Evolutionary conservation across 2,888 invertebrate genomes (phyloP).

Genomic region (Dichetophora obliterata): DNA sequence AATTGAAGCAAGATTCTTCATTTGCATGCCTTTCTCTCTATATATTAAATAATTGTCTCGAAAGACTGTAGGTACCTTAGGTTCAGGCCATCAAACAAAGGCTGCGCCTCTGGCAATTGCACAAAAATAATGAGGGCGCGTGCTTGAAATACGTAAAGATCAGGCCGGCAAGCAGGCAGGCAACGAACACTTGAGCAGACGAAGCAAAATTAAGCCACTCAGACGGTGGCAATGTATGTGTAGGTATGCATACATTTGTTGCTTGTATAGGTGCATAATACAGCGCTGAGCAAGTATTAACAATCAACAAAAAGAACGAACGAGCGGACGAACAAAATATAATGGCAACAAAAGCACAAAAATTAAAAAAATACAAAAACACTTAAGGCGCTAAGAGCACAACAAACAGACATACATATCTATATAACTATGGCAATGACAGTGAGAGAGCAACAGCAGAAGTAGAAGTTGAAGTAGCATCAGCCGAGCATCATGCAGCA

Average conservation of each 20-base stretch:
- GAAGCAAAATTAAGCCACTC: constrained; percentile 26
- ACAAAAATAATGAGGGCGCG: constrained; percentile 22
- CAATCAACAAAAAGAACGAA: not conserved
- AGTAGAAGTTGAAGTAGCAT: not conserved
- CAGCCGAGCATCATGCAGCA: not conserved
- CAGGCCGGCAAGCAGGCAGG: not conserved
- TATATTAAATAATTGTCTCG: no score
- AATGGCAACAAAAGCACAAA: not conserved
- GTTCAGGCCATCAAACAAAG: not conserved
- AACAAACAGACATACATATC: no score
- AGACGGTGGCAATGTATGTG: not conserved
- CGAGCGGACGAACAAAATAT: not conserved
- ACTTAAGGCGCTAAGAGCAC: no score
- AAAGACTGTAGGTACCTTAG: no score
- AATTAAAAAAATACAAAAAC: no score
- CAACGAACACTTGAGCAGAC: constrained; percentile 6
- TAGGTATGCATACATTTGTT: not conserved
- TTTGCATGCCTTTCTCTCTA: no score
- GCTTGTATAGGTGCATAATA: not conserved
- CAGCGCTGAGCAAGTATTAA: not conserved
- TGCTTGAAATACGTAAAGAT: not conserved
- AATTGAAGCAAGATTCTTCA: no score
- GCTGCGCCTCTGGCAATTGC: constrained; percentile 24
- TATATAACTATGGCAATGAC: not conserved
- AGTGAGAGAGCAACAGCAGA: not conserved